Conservation (phyloP, 2,113 vertebrate genomes). For the Oxyura jamaicensis region DNA sequence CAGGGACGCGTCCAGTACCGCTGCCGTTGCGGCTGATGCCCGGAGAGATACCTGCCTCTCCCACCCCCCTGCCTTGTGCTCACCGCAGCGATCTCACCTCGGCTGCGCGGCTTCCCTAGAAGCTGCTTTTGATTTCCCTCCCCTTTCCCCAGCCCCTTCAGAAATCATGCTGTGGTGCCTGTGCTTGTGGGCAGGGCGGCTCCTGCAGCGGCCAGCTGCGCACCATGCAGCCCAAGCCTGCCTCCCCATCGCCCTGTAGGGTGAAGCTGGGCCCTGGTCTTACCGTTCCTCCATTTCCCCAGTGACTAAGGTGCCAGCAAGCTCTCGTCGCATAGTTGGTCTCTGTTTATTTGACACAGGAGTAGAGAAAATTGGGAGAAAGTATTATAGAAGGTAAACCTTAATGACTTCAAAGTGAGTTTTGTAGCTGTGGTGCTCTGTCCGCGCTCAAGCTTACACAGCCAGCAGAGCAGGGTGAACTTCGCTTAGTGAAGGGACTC, state of each 20-base stretch:
- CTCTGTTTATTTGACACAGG: background rate
- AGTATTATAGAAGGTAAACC: background rate
- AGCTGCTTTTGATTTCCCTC: background rate
- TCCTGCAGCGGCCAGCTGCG: background rate
- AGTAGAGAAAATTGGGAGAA: background rate
- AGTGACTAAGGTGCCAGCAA: background rate
- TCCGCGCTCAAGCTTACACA: background rate
- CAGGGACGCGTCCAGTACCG: background rate
- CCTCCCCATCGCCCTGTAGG: background rate
- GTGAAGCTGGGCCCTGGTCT: background rate
- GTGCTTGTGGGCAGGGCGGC: background rate
- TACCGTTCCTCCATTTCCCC: background rate
- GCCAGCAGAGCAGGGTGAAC: background rate
- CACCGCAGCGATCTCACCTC: background rate
- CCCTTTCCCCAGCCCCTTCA: background rate
- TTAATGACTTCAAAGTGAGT: background rate
- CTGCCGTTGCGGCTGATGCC: background rate
- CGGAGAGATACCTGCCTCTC: background rate
- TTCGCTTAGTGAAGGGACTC: background rate
- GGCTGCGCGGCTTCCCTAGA: background rate
- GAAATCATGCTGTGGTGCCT: background rate
- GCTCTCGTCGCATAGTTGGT: background rate
- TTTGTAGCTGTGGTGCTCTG: background rate
- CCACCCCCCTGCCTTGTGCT: background rate
- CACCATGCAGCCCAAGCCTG: background rate